phyloP scores from a whole-genome alignment of 1,140 invertebrate genomes.

The Calliphora vicina region DNA sequence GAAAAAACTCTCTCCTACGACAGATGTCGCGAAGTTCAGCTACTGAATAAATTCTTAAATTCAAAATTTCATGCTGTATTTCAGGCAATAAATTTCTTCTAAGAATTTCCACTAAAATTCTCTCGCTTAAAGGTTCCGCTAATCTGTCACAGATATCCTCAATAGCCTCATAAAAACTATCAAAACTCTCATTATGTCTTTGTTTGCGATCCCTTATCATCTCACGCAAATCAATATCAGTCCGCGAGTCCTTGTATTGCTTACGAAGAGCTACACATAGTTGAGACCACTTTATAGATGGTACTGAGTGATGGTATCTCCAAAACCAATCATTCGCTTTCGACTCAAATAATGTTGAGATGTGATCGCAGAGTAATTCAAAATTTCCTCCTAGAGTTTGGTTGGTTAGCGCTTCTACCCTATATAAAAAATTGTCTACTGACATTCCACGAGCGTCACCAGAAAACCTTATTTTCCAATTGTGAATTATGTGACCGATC shows the following conservation, averaged over 20 bases:
- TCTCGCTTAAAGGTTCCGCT: too few relatives aligned
- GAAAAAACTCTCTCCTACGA: too few relatives aligned
- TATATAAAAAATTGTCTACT: slow-evolving; percentile 6
- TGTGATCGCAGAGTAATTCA: neutral
- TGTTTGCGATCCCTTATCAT: slow-evolving; percentile 16
- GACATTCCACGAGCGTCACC: neutral
- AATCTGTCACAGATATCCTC: too few relatives aligned
- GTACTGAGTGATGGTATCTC: neutral
- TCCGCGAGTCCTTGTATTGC: neutral
- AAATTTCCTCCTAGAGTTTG: too few relatives aligned
- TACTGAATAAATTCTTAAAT: too few relatives aligned
- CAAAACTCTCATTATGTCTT: too few relatives aligned
- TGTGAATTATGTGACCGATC: neutral
- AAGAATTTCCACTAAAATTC: too few relatives aligned
- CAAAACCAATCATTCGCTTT: neutral
- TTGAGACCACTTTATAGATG: neutral
- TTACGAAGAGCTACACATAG: neutral
- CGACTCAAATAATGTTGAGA: neutral
- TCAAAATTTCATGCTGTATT: too few relatives aligned
- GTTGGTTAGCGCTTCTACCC: neutral
- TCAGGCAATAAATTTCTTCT: too few relatives aligned
- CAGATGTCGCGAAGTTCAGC: too few relatives aligned
- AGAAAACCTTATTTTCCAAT: slow-evolving; percentile 18
- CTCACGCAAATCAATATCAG: slow-evolving; percentile 14
- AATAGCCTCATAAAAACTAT: too few relatives aligned